Conservation (phyloP, 2,888 invertebrate genomes). For the Mimachlamys varia region DNA sequence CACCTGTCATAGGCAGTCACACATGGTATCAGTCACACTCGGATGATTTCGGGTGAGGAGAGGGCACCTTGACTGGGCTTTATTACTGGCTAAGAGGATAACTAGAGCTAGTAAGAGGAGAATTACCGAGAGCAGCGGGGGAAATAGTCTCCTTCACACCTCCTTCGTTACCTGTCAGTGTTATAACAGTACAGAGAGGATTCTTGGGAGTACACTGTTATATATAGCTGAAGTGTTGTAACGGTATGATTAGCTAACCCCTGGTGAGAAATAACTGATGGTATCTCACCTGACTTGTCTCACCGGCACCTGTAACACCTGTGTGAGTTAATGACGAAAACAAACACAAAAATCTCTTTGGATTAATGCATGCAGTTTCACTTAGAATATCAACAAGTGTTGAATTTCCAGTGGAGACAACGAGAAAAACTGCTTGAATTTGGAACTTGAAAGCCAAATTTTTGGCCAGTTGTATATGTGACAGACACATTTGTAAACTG, state of each 20-base stretch:
- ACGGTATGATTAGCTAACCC: neutral
- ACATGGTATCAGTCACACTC: neutral
- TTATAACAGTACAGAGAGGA: neutral
- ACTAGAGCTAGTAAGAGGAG: neutral
- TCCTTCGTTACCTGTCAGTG: neutral
- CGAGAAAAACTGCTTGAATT: neutral
- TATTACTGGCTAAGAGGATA: conserved; percentile 14
- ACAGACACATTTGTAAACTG: neutral
- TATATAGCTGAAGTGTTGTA: neutral
- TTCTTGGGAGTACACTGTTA: neutral
- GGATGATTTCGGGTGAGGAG: neutral
- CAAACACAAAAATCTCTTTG: too few relatives aligned
- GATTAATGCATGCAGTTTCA: neutral
- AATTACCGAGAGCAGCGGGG: neutral
- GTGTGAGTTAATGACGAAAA: neutral
- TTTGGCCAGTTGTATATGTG: neutral
- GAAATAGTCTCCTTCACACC: neutral
- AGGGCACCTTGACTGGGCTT: conserved; percentile 12
- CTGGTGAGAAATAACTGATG: neutral
- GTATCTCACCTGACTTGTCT: neutral
- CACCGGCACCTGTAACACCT: neutral
- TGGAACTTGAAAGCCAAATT: neutral
- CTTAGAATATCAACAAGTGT: neutral
- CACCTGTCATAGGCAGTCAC: neutral
- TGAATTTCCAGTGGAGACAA: neutral